A percentile compares a stretch with the other conserved stretches of the same genome.
These are phyloP conservation scores for Tetrao urogallus DNA, from an alignment of 2,113 vertebrate species.

Conservation along the genomic window DNA sequence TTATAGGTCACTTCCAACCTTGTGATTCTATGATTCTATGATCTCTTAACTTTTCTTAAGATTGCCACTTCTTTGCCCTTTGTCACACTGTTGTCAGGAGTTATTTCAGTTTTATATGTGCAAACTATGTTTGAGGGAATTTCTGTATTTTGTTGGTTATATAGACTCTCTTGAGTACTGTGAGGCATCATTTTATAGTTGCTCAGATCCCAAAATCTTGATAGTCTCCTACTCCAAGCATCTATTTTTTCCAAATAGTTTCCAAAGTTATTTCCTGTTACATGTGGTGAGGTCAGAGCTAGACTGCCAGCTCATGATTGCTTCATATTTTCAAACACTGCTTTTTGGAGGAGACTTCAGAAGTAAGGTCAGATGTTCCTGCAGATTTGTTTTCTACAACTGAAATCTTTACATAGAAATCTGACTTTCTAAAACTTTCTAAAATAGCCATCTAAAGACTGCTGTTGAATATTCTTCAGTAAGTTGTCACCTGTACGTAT, in stretches of 20 bases:
- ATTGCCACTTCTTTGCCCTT: background rate
- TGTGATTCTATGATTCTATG: too few relatives aligned
- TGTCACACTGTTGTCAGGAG: background rate
- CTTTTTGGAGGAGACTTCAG: background rate
- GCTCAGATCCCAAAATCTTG: background rate
- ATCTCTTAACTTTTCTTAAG: background rate
- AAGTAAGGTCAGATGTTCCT: background rate
- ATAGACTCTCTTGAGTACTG: background rate
- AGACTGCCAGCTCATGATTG: background rate
- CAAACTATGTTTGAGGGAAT: background rate
- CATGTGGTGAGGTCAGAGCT: conserved; percentile 3
- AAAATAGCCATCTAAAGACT: background rate
- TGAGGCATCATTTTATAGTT: background rate
- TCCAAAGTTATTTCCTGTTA: conserved; percentile 25
- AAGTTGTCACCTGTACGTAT: background rate
- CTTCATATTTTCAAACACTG: background rate
- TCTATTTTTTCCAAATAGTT: background rate
- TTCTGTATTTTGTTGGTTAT: background rate
- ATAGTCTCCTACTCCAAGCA: background rate
- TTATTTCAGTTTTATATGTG: background rate
- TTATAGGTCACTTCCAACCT: too few relatives aligned
- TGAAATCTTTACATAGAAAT: background rate
- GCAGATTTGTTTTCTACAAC: background rate
- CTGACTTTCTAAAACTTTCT: background rate
- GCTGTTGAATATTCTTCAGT: background rate